Conservation (phyloP, 2,888 invertebrate species). For the Mythimna vitellina region DNA sequence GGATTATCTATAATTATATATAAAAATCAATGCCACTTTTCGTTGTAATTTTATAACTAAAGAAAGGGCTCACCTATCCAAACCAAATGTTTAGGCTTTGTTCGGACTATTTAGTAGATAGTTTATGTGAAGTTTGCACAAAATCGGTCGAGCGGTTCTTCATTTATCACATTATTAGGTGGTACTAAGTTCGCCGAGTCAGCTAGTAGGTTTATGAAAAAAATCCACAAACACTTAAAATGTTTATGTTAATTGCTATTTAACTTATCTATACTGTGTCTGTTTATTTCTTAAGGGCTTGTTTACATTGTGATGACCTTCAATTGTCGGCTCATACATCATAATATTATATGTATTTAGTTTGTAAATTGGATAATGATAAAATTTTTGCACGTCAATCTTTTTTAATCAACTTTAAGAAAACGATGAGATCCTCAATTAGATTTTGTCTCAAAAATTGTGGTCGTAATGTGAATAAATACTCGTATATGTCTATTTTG, state of each 20-base stretch:
- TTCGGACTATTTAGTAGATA: too few species aligned
- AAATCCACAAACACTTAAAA: slow-evolving; percentile 26
- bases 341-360: not conserved
- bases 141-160: too few species aligned
- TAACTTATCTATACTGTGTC: slow-evolving; percentile 7
- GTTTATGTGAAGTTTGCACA: too few species aligned
- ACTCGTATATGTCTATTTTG: not conserved
- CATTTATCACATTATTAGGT: too few species aligned
- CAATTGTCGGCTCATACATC: slow-evolving; percentile 7
- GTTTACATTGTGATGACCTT: slow-evolving; percentile 19
- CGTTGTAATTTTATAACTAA: too few species aligned
- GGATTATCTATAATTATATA: too few species aligned
- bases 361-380: not conserved
- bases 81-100: too few species aligned
- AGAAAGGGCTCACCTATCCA: too few species aligned
- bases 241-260: slow-evolving; percentile 19
- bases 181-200: too few species aligned
- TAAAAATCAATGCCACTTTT: too few species aligned
- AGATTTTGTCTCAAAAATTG: too few species aligned
- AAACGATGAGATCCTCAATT: too few species aligned
- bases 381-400: not conserved
- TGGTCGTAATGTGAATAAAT: not conserved
- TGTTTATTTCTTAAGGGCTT: slow-evolving; percentile 12
- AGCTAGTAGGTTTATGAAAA: slow-evolving; percentile 1
- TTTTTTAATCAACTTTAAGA: not conserved